A percentile compares a stretch with the other conserved stretches of the same genome.
phyloP scores from a whole-genome alignment of 2,113 vertebrate genomes.

The Oryzias celebensis region DNA sequence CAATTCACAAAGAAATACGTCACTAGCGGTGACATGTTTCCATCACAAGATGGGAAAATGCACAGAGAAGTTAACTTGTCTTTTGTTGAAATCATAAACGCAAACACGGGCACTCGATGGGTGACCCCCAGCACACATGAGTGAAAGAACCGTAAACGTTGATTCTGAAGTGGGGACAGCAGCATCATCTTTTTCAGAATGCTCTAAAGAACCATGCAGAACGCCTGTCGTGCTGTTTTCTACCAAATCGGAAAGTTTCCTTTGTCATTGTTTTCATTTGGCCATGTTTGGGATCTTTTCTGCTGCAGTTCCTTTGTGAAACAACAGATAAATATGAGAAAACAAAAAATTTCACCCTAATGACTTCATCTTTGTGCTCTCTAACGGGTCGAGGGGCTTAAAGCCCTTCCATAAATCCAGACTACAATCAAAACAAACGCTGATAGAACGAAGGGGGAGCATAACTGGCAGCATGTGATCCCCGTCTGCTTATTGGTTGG shows the following conservation, averaged over 20 bases:
- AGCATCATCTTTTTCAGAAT: conserved; percentile 6
- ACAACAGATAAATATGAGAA: conserved; percentile 25
- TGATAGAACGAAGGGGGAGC: conserved; percentile 41
- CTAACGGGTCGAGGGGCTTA: conserved; percentile 52
- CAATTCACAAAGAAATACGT: too few species aligned
- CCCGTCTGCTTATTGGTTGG: conserved; percentile 66
- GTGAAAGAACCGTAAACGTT: conserved; percentile 5
- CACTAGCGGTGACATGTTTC: too few species aligned
- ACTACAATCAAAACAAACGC: conserved; percentile 71
- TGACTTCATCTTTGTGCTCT: conserved; percentile 61
- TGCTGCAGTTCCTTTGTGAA: conserved; percentile 14
- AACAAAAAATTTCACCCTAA: conserved; percentile 40
- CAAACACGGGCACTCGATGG: conserved; percentile 10
- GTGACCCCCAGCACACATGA: conserved; percentile 9
- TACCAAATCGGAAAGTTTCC: neutral
- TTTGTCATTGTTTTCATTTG: too few species aligned
- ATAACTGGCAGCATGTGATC: conserved; percentile 69
- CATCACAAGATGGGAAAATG: too few species aligned
- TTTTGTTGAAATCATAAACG: too few species aligned
- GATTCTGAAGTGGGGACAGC: conserved; percentile 10
- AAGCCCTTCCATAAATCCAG: conserved; percentile 64
- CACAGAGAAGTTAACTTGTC: too few species aligned
- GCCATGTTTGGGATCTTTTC: neutral
- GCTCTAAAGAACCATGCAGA: conserved; percentile 6
- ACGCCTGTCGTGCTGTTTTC: neutral